These are phyloP conservation scores for Nysson spinosus DNA, from an alignment of 2,888 invertebrate species.

Conservation along the genomic window DNA sequence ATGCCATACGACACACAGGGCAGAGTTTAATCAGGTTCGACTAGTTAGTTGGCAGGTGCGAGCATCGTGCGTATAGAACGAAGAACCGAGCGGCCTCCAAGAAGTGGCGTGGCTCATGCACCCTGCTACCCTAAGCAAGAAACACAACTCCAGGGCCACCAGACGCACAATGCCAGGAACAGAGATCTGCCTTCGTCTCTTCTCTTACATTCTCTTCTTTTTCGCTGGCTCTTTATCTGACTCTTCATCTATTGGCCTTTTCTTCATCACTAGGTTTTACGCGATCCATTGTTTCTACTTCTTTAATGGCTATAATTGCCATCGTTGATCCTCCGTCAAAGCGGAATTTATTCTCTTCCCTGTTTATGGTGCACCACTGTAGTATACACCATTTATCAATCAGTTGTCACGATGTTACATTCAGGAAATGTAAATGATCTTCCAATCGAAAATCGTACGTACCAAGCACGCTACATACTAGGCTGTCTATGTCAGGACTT, in stretches of 20 bases:
- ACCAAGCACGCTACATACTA: too few species aligned
- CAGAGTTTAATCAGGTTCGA: slow-evolving; percentile 76
- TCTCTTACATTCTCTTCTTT: slow-evolving; percentile 17
- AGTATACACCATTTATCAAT: too few species aligned
- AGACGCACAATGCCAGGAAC: slow-evolving; percentile 61
- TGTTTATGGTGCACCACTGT: background rate
- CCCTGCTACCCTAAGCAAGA: slow-evolving; percentile 55
- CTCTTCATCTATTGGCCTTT: slow-evolving; percentile 30
- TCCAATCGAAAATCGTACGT: too few species aligned
- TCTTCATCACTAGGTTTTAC: slow-evolving; percentile 29
- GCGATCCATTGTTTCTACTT: slow-evolving; percentile 59
- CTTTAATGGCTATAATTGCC: slow-evolving; percentile 65
- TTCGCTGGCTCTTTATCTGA: slow-evolving; percentile 4
- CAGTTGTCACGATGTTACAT: too few species aligned
- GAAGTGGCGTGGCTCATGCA: slow-evolving; percentile 51
- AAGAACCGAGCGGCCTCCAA: slow-evolving; percentile 54
- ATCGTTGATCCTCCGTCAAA: slow-evolving; percentile 45
- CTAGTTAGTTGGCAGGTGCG: slow-evolving; percentile 76
- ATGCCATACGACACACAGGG: slow-evolving; percentile 62
- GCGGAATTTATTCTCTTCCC: slow-evolving; percentile 8
- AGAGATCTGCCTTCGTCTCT: slow-evolving; percentile 27
- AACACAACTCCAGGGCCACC: slow-evolving; percentile 60
- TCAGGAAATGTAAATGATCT: too few species aligned
- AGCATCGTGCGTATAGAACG: slow-evolving; percentile 46
- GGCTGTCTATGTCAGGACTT: too few species aligned